These are phyloP conservation scores for Aethes cnicana DNA, from an alignment of 2,888 invertebrate species.

Conservation along the genomic window DNA sequence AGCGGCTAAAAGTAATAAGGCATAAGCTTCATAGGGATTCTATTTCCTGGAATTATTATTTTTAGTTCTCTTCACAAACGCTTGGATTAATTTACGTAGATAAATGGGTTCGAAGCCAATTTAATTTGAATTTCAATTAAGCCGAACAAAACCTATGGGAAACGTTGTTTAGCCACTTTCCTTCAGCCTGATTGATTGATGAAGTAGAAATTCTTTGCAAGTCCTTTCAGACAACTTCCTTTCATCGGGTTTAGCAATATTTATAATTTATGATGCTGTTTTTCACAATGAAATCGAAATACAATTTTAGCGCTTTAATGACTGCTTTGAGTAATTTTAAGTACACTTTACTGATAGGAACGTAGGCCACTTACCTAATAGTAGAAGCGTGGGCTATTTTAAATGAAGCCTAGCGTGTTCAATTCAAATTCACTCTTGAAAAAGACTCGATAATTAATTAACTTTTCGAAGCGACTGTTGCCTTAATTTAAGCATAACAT, in stretches of 20 bases:
- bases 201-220: constrained; percentile 21
- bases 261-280: constrained; percentile 21
- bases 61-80: not conserved
- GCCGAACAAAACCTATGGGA: constrained; percentile 27
- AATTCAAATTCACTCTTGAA: too few relatives aligned
- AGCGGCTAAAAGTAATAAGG: too few relatives aligned
- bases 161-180: constrained; percentile 21
- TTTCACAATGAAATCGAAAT: constrained; percentile 1
- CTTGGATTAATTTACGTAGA: constrained; percentile 17
- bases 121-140: constrained; percentile 30
- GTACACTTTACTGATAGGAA: not conserved
- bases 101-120: constrained; percentile 24
- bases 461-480: not conserved
- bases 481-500: not conserved
- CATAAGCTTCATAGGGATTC: too few relatives aligned
- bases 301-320: too few relatives aligned
- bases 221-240: constrained; percentile 17
- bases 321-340: too few relatives aligned
- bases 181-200: constrained; percentile 26
- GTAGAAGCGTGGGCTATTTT: too few relatives aligned
- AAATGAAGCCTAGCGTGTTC: too few relatives aligned
- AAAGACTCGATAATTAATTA: not conserved
- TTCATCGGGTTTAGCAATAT: constrained; percentile 22
- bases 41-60: constrained; percentile 1
- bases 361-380: not conserved